Conservation (phyloP, 2,888 invertebrate genomes). For the Fragum whitleyi region DNA sequence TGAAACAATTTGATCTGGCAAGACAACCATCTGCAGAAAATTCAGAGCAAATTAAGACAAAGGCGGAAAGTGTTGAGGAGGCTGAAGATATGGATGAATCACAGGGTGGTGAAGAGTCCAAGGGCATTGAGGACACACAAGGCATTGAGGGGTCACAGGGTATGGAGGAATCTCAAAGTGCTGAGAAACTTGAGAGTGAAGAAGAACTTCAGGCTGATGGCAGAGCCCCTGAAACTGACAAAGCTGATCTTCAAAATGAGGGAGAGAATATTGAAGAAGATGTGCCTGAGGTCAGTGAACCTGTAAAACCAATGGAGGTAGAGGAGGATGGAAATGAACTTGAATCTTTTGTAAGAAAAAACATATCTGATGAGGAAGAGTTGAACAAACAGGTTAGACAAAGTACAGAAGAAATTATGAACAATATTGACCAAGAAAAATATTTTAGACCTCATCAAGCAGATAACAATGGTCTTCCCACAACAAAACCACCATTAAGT, state of each 20-base stretch:
- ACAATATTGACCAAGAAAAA: neutral
- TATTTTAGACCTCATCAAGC: slow-evolving; percentile 11
- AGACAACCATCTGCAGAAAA: neutral
- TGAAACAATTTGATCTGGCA: slow-evolving; percentile 21
- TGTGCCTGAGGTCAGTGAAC: neutral
- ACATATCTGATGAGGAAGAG: slow-evolving; percentile 5
- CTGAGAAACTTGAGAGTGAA: neutral
- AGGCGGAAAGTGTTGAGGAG: neutral
- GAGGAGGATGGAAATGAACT: slow-evolving; percentile 12
- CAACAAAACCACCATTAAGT: slow-evolving; percentile 8
- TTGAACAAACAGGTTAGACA: neutral
- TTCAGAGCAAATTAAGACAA: neutral
- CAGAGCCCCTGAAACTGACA: neutral
- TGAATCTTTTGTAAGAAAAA: slow-evolving; percentile 21
- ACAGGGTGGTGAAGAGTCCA: neutral
- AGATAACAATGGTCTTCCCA: neutral
- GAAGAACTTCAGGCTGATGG: neutral
- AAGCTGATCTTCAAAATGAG: neutral
- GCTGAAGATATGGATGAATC: neutral
- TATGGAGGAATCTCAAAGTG: neutral
- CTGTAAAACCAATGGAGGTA: neutral
- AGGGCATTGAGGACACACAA: too few species aligned
- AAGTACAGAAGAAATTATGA: neutral
- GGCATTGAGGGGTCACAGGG: neutral
- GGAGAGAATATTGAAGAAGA: neutral